phyloP scores from a whole-genome alignment of 1,140 invertebrate species.

The Neuroterus valhalla region DNA sequence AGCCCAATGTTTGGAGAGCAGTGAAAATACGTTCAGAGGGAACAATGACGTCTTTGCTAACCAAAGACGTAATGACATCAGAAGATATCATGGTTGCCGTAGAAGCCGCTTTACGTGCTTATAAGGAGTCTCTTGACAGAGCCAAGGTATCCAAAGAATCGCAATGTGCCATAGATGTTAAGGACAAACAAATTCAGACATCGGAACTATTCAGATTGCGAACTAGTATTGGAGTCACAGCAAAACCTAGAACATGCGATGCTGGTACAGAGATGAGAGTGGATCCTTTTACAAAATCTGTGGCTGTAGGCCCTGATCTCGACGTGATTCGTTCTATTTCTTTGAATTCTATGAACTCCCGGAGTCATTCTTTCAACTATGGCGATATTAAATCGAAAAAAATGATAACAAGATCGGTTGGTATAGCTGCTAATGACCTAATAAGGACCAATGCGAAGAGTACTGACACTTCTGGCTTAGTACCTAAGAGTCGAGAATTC shows the following conservation, averaged over 20 bases:
- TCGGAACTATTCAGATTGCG: constrained; percentile 61
- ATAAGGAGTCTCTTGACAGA: constrained; percentile 53
- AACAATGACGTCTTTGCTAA: constrained; percentile 55
- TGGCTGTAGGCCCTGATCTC: constrained; percentile 64
- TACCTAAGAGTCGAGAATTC: constrained; percentile 65
- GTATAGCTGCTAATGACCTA: constrained; percentile 56
- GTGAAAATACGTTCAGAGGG: constrained; percentile 47
- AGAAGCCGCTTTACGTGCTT: constrained; percentile 57
- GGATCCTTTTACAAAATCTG: constrained; percentile 57
- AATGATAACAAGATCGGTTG: constrained; percentile 59
- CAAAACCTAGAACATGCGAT: constrained; percentile 68
- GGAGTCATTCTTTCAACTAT: constrained; percentile 68
- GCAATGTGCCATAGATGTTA: constrained; percentile 39
- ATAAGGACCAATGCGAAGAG: constrained; percentile 55
- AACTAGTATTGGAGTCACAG: constrained; percentile 68
- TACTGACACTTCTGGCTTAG: constrained; percentile 65
- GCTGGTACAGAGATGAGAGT: constrained; percentile 57
- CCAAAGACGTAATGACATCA: constrained; percentile 58
- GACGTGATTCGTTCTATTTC: constrained; percentile 53
- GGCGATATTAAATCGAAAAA: constrained; percentile 60
- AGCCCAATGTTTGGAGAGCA: too few species aligned
- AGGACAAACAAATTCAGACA: constrained; percentile 67
- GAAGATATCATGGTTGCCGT: constrained; percentile 56
- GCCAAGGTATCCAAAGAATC: constrained; percentile 21
- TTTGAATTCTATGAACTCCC: constrained; percentile 63